Percentiles rank a stretch among this genome's conserved stretches.
Evolutionary conservation across 2,888 invertebrate species (phyloP).

Genomic region (Yponomeuta cagnagella): DNA sequence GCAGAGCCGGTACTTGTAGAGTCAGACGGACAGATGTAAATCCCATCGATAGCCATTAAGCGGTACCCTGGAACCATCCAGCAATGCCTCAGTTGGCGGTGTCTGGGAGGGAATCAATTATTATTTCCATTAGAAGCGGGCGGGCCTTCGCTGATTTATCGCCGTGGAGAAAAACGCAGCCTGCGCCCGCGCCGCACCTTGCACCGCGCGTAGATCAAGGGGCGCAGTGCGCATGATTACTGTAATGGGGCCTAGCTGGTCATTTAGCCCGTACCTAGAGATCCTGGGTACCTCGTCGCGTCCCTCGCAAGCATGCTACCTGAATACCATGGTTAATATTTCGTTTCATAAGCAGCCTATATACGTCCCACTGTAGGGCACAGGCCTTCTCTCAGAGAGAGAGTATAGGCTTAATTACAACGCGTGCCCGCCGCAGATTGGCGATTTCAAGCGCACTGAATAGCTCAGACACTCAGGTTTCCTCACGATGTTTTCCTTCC

Average conservation of each 20-base stretch:
- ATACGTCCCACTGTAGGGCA: too few relatives aligned
- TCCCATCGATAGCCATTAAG: conserved; percentile 2
- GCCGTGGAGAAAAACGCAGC: conserved; percentile 27
- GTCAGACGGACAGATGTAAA: background rate
- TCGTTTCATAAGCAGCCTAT: too few relatives aligned
- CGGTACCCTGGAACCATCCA: conserved; percentile 1
- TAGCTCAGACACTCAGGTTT: too few relatives aligned
- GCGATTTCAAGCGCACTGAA: too few relatives aligned
- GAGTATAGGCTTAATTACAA: too few relatives aligned
- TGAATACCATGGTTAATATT: too few relatives aligned
- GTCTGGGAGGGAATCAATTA: conserved; percentile 48
- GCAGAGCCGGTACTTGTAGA: background rate
- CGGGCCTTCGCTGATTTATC: conserved; percentile 41
- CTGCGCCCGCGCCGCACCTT: conserved; percentile 10
- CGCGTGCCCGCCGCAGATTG: too few relatives aligned
- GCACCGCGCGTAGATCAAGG: background rate
- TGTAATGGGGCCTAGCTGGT: conserved; percentile 6
- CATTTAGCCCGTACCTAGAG: background rate
- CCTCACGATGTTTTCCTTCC: too few relatives aligned
- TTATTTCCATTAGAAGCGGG: conserved; percentile 51
- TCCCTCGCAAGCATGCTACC: too few relatives aligned
- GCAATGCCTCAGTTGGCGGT: background rate
- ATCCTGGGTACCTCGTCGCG: too few relatives aligned
- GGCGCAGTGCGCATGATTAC: background rate
- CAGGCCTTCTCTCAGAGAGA: too few relatives aligned